These are phyloP conservation scores for Rallus limicola DNA, from an alignment of 2,113 vertebrate genomes.

Conservation along the genomic window DNA sequence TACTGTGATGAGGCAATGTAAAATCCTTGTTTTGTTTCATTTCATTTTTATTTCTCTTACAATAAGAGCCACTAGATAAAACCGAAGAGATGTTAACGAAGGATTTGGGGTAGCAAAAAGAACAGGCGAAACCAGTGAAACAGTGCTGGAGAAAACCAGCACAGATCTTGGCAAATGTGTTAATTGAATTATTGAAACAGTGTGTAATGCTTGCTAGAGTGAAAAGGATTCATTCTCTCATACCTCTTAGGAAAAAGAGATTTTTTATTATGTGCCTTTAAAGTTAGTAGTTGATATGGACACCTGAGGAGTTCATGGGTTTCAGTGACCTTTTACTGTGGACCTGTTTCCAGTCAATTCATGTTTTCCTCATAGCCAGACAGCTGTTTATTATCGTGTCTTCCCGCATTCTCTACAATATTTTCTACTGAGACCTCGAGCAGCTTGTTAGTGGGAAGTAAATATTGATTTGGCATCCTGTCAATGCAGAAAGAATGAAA, in stretches of 20 bases:
- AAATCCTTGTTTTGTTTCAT: background rate
- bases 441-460: constrained; percentile 99
- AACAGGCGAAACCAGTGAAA: constrained; percentile 54
- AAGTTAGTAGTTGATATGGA: constrained; percentile 85
- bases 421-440: constrained; percentile 95
- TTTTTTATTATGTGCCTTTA: constrained; percentile 80
- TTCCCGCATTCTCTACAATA: constrained; percentile 89
- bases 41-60: constrained; percentile 43
- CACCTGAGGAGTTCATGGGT: constrained; percentile 86
- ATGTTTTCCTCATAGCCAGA: constrained; percentile 98
- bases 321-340: constrained; percentile 88
- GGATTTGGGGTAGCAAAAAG: constrained; percentile 49
- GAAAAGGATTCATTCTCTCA: constrained; percentile 73
- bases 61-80: background rate
- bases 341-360: constrained; percentile 92
- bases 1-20: background rate
- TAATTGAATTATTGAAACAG: constrained; percentile 80
- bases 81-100: constrained; percentile 39
- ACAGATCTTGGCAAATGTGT: constrained; percentile 68
- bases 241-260: constrained; percentile 73
- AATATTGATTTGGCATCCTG: constrained; percentile 99
- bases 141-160: constrained; percentile 34
- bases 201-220: constrained; percentile 59
- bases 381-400: constrained; percentile 97
- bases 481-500: constrained; percentile 99